Conservation (phyloP, 2,888 invertebrate species). For the Pyrrhia umbra region DNA sequence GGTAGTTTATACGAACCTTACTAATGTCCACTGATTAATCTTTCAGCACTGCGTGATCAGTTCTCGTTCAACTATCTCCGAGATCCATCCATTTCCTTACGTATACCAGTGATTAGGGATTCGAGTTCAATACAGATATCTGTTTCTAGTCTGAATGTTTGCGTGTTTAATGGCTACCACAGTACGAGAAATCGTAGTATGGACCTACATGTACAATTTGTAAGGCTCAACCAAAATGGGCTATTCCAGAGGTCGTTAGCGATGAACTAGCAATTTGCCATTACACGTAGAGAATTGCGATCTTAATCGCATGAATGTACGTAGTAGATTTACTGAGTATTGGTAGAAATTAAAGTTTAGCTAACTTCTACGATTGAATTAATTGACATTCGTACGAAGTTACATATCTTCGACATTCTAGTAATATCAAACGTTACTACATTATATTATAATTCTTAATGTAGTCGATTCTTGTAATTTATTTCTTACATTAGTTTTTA, state of each 20-base stretch:
- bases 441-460: background rate
- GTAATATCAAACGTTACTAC: background rate
- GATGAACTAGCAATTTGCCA: slow-evolving; percentile 55
- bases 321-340: slow-evolving; percentile 45
- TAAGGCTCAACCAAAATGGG: slow-evolving; percentile 58
- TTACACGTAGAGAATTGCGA: slow-evolving; percentile 56
- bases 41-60: background rate
- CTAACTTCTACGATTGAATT: slow-evolving; percentile 8
- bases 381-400: background rate
- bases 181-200: slow-evolving; percentile 48
- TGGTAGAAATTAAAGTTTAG: slow-evolving; percentile 41
- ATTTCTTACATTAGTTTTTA: no score
- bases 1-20: background rate
- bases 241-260: slow-evolving; percentile 52
- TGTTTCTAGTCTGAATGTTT: slow-evolving; percentile 32
- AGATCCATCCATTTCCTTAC: slow-evolving; percentile 30
- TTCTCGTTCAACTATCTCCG: slow-evolving; percentile 8
- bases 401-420: background rate
- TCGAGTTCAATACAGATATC: slow-evolving; percentile 41
- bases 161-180: slow-evolving; percentile 48
- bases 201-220: slow-evolving; percentile 49
- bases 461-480: background rate
- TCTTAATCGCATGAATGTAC: slow-evolving; percentile 47
- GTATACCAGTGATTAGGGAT: slow-evolving; percentile 31
- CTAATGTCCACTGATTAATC: background rate